Evolutionary conservation across 2,113 vertebrate species (phyloP), one percentile per base, ranked within the genome.

Genomic region (Macquaria australasica): DNA sequence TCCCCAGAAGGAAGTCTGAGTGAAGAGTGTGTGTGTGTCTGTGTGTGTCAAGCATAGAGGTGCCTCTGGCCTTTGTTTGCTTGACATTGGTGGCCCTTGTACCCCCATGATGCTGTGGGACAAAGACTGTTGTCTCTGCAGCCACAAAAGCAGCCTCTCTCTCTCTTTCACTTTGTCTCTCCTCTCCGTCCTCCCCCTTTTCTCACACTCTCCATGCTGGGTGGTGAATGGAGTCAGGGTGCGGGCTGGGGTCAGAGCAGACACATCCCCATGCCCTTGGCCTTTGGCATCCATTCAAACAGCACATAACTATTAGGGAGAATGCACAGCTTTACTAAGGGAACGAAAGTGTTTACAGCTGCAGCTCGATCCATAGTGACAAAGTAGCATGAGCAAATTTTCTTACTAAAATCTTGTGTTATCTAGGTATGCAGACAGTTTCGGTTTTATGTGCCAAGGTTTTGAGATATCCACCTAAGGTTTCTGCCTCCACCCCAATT

Each of bases 51-150:
- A 71, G 83, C 80, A 88, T 74, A 18, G 87, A 90, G 92, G 93
- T 92, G 90, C 92, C 92, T 92, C 90, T 91, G 88, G 93, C 82
- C 90, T 95, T 96, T 96, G 95, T 96, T 92, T 92, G 92, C 77
- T 71, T 95, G 95, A 95, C 95, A 96, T 95, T 95, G 94, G 92
- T 91, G 88, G 92, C 95, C 93, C 95, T 96, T 96, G 95, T 96
- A 85, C 87, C 91, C 86, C 86, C 81, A 87, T 88, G 81, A 89
- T 91, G 90, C 88, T 53, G 62, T 16, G 31, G 88, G 91, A 96
- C 95, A 96, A 96, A 94, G 93, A 83, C 89, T 81, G 91, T 95
- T 96, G 96, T 96, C 94, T 94, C 86, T 82, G 82, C 77, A 80
- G 86, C 86, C 94, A 96, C 95, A 96, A 95, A 96, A 95, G 94